These are phyloP conservation scores for Leptodactylus fuscus DNA, from an alignment of 2,113 vertebrate genomes.

Conservation along the genomic window DNA sequence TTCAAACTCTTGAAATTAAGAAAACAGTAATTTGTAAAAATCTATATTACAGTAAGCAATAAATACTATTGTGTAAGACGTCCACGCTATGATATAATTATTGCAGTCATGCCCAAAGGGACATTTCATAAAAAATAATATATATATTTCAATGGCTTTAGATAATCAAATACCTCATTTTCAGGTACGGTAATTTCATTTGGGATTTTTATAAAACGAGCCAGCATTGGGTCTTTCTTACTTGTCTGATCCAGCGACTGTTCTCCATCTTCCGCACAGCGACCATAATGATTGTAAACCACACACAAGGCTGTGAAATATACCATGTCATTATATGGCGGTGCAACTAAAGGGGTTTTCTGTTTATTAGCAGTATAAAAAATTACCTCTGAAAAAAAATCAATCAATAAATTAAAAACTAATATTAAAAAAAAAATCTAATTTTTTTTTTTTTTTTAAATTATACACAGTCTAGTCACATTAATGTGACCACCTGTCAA, in stretches of 20 bases:
- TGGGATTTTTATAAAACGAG: conserved; percentile 14
- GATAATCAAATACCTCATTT: conserved; percentile 34
- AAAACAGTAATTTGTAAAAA: conserved; percentile 52
- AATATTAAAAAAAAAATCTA: too few species aligned
- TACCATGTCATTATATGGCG: too few species aligned
- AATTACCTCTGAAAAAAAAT: too few species aligned
- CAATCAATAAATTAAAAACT: too few species aligned
- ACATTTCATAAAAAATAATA: conserved; percentile 34
- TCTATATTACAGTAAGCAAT: conserved; percentile 52
- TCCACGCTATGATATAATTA: conserved; percentile 26
- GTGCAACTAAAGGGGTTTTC: too few species aligned
- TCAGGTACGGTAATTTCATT: conserved; percentile 12
- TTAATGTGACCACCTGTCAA: too few species aligned
- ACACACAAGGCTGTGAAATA: neutral
- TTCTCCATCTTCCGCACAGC: neutral
- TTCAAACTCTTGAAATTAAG: conserved; percentile 45
- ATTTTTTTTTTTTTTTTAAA: too few species aligned
- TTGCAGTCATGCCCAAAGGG: conserved; percentile 28
- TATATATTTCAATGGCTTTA: conserved; percentile 10
- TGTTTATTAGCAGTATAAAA: too few species aligned
- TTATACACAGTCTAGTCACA: too few species aligned
- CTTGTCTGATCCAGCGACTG: neutral
- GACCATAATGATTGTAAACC: neutral
- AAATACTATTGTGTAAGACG: conserved; percentile 49
- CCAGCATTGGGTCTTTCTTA: neutral